These are phyloP conservation scores for Nyctereutes procyonoides DNA, from an alignment of 2,113 vertebrate genomes.

Conservation along the genomic window DNA sequence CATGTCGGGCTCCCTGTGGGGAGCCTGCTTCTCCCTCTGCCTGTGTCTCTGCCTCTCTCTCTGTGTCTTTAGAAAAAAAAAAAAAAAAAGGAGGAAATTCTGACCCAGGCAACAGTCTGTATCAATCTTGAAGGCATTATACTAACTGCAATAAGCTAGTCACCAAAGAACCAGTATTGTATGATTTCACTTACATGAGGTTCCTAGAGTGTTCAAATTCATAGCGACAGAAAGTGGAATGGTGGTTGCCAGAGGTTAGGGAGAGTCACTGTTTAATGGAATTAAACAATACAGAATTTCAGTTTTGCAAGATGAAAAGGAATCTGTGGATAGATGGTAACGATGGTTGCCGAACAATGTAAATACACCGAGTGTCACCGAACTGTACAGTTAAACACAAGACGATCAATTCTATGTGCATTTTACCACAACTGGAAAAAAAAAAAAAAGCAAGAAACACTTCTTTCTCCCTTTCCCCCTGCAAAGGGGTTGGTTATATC, in stretches of 20 bases:
- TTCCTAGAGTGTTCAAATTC: background rate
- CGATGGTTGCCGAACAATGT: rapidly evolving
- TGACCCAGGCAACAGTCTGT: too few species aligned
- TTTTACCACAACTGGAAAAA: background rate
- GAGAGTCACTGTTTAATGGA: background rate
- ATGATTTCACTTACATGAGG: rapidly evolving
- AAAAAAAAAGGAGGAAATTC: background rate
- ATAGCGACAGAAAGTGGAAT: background rate
- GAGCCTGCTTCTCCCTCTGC: too few species aligned
- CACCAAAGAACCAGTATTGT: rapidly evolving
- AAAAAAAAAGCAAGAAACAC: background rate
- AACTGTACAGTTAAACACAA: background rate
- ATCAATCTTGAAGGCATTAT: background rate
- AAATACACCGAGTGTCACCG: rapidly evolving
- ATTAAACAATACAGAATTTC: background rate
- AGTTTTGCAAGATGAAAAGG: background rate
- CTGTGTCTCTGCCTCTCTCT: too few species aligned
- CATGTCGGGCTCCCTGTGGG: too few species aligned
- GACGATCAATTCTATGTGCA: too few species aligned
- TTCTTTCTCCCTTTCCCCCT: background rate
- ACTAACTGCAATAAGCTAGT: background rate
- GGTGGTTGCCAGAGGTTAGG: background rate
- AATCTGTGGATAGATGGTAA: background rate
- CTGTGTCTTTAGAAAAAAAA: too few species aligned
- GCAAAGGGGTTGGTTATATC: background rate